Conservation (phyloP, 2,113 vertebrate species). For the Menidia beryllina region DNA sequence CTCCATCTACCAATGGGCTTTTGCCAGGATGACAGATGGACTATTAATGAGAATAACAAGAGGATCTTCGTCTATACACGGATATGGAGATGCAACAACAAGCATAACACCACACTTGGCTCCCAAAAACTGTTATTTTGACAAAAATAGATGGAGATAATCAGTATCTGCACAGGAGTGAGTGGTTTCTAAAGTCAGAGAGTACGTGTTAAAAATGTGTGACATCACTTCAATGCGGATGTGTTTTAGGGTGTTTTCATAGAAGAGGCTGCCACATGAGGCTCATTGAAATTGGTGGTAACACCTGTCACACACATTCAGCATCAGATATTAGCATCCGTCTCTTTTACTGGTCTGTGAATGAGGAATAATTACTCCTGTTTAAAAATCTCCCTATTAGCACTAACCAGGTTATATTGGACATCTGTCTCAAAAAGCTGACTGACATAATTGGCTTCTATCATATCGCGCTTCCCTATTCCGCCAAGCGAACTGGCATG, state of each 20-base stretch:
- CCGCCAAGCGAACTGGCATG: slow-evolving; percentile 26
- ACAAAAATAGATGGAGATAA: slow-evolving; percentile 62
- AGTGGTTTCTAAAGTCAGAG: slow-evolving; percentile 54
- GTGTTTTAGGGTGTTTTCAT: slow-evolving; percentile 64
- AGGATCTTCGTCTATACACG: slow-evolving; percentile 82
- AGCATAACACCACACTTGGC: slow-evolving; percentile 72
- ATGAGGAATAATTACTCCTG: slow-evolving; percentile 70
- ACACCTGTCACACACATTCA: slow-evolving; percentile 77
- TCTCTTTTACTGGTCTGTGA: slow-evolving; percentile 66
- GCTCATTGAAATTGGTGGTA: slow-evolving; percentile 61
- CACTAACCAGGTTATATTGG: slow-evolving; percentile 77
- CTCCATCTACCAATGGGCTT: slow-evolving; percentile 67
- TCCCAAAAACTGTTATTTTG: slow-evolving; percentile 65
- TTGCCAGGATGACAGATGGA: slow-evolving; percentile 84
- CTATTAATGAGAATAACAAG: slow-evolving; percentile 83
- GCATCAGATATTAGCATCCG: slow-evolving; percentile 72
- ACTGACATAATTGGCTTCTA: slow-evolving; percentile 80
- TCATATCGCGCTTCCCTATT: slow-evolving; percentile 56
- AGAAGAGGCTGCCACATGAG: slow-evolving; percentile 58
- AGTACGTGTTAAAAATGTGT: slow-evolving; percentile 57
- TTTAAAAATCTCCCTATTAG: slow-evolving; percentile 80
- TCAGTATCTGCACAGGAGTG: slow-evolving; percentile 36
- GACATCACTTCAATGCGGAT: slow-evolving; percentile 43
- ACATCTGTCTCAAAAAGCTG: slow-evolving; percentile 79
- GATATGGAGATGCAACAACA: slow-evolving; percentile 75